A percentile compares a stretch with the other conserved stretches of the same genome.
These are phyloP conservation scores for Holothuria glaberrima DNA, from an alignment of 35 echinoderm and acorn worm species.

Conservation along the genomic window DNA sequence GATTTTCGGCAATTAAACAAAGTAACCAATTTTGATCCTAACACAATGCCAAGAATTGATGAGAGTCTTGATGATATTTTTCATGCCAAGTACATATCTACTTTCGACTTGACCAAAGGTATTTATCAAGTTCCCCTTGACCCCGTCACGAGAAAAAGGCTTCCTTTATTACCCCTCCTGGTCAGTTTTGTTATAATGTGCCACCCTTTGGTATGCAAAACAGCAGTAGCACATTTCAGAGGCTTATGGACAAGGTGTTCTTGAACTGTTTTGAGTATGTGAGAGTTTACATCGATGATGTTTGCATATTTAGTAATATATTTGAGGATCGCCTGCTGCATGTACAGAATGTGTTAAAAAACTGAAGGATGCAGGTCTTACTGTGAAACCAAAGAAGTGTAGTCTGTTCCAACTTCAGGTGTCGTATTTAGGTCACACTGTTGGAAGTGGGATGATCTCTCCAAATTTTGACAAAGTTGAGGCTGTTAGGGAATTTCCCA, in stretches of 20 bases:
- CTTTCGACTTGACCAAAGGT: constrained; percentile 38
- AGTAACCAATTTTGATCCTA: too few relatives aligned
- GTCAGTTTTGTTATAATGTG: constrained; percentile 40
- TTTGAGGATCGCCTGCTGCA: constrained; percentile 64
- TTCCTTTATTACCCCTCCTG: constrained; percentile 34
- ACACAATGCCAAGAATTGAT: constrained; percentile 61
- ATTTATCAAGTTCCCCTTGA: constrained; percentile 29
- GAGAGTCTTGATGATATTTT: constrained; percentile 63
- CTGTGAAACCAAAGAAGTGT: too few relatives aligned
- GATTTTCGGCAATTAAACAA: too few relatives aligned
- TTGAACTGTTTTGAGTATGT: constrained; percentile 2
- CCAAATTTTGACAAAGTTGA: too few relatives aligned
- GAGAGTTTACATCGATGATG: constrained; percentile 72
- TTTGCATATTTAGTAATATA: constrained; percentile 30
- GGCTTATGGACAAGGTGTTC: too few relatives aligned
- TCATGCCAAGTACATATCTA: constrained; percentile 32
- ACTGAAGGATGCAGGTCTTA: constrained; percentile 56
- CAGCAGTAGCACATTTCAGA: constrained; percentile 15
- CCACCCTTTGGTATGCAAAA: constrained; percentile 48
- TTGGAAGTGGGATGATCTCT: constrained; percentile 50
- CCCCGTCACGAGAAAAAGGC: constrained; percentile 23
- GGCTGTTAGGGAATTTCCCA: constrained; percentile 11
- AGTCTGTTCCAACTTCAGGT: background rate
- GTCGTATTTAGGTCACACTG: constrained; percentile 55
- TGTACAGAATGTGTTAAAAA: too few relatives aligned